Evolutionary conservation across 2,797 vertebrate species (phyloP).

Genomic region (Tauraco hartlaubi): DNA sequence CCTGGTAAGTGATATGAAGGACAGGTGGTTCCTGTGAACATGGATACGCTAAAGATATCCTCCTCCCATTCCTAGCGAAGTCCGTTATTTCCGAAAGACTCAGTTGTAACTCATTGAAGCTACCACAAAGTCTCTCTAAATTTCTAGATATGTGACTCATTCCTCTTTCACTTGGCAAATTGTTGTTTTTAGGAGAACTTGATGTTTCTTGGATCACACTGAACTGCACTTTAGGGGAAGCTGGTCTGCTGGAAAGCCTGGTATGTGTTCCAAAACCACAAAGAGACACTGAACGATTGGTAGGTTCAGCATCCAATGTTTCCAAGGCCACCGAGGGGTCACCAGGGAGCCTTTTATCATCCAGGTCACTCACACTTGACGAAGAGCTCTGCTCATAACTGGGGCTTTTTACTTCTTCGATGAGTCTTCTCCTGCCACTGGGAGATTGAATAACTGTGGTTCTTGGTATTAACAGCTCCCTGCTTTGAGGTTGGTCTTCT

Average conservation of each 20-base stretch:
- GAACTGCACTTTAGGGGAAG: conserved; percentile 80
- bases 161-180: conserved; percentile 68
- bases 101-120: conserved; percentile 88
- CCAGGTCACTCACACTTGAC: conserved; percentile 82
- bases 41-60: conserved; percentile 81
- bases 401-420: conserved; percentile 85
- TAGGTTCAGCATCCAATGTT: conserved; percentile 85
- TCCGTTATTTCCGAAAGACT: conserved; percentile 87
- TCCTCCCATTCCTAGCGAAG: conserved; percentile 87
- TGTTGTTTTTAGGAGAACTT: conserved; percentile 68
- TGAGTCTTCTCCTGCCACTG: conserved; percentile 82
- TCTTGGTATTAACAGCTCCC: conserved; percentile 86
- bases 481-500: conserved; percentile 78
- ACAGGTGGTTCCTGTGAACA: conserved; percentile 85
- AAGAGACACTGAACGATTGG: conserved; percentile 80
- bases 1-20: conserved; percentile 90
- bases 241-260: conserved; percentile 80
- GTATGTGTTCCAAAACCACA: conserved; percentile 76
- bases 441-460: conserved; percentile 81
- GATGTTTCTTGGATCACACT: conserved; percentile 55
- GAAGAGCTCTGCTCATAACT: conserved; percentile 82
- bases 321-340: conserved; percentile 80
- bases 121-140: conserved; percentile 87
- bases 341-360: conserved; percentile 79
- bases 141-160: conserved; percentile 85